Conservation (phyloP, 2,797 vertebrate genomes). For the Carcharodon carcharias region DNA sequence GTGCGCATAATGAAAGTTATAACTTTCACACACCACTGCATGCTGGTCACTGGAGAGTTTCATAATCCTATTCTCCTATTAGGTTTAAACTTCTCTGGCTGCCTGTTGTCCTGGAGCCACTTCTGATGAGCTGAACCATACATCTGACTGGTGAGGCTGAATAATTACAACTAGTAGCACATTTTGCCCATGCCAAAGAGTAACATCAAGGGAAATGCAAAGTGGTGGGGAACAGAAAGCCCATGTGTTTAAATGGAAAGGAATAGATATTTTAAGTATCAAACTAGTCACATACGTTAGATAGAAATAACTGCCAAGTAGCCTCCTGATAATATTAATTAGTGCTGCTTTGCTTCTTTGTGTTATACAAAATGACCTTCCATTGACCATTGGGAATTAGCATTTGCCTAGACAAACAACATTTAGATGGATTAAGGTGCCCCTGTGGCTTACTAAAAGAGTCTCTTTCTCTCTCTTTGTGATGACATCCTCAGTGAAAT, state of each 20-base stretch:
- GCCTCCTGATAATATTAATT: constrained; percentile 17
- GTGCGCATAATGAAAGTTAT: constrained; percentile 56
- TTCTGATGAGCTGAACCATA: constrained; percentile 53
- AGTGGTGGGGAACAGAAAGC: too few species aligned
- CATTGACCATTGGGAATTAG: constrained; percentile 18
- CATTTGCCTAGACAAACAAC: constrained; percentile 17
- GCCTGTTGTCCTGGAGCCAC: constrained; percentile 52
- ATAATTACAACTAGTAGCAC: constrained; percentile 1
- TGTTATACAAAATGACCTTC: constrained; percentile 18
- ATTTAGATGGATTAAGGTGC: not conserved
- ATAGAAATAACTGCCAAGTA: not conserved
- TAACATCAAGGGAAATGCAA: not conserved
- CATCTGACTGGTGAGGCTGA: constrained; percentile 45
- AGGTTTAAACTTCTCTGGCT: constrained; percentile 59
- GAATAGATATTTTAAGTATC: not conserved
- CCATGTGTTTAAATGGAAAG: not conserved
- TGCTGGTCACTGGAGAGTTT: constrained; percentile 51
- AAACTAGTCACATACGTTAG: not conserved
- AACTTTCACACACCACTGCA: constrained; percentile 54
- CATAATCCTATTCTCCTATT: constrained; percentile 61
- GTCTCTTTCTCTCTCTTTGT: not conserved
- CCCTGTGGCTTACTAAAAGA: not conserved
- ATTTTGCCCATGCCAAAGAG: not conserved
- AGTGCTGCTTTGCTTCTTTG: constrained; percentile 19
- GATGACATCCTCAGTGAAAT: not conserved